A percentile compares a stretch with the other conserved stretches of the same genome.
phyloP scores from a whole-genome alignment of 2,797 vertebrate genomes.

The Microcaecilia unicolor region DNA sequence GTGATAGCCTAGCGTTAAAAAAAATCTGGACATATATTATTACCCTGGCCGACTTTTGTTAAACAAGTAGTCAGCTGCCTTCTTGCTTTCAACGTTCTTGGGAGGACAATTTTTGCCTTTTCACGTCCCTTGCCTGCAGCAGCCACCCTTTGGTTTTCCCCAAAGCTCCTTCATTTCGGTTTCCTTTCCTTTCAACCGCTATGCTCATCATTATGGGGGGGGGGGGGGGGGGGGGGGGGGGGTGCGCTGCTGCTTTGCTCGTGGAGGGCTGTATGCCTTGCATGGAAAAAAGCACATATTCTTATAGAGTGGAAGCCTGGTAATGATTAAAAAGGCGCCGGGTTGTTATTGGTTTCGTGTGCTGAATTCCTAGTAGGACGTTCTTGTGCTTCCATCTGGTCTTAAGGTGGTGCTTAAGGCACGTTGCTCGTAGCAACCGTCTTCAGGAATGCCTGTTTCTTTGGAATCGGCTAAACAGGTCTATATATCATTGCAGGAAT shows the following conservation, averaged over 20 bases:
- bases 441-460: slow-evolving; percentile 50
- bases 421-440: slow-evolving; percentile 71
- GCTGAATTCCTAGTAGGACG: slow-evolving; percentile 21
- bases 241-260: too few relatives aligned
- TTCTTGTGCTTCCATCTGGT: slow-evolving; percentile 29
- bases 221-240: too few relatives aligned
- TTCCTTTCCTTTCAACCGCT: too few relatives aligned
- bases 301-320: slow-evolving; percentile 1
- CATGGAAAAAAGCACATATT: not conserved
- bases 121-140: not conserved
- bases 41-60: too few relatives aligned
- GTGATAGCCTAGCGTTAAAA: too few relatives aligned
- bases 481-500: slow-evolving; percentile 9
- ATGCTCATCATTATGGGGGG: too few relatives aligned
- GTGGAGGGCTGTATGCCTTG: too few relatives aligned
- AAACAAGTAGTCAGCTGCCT: too few relatives aligned
- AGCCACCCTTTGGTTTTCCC: not conserved
- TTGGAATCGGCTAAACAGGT: slow-evolving; percentile 27
- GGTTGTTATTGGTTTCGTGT: slow-evolving; percentile 14
- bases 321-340: slow-evolving; percentile 22
- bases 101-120: too few relatives aligned
- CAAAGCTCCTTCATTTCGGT: not conserved
- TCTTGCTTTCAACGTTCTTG: too few relatives aligned
- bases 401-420: slow-evolving; percentile 46
- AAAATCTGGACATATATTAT: too few relatives aligned